phyloP scores from a whole-genome alignment of 2,113 vertebrate genomes.

The Turnix velox region DNA sequence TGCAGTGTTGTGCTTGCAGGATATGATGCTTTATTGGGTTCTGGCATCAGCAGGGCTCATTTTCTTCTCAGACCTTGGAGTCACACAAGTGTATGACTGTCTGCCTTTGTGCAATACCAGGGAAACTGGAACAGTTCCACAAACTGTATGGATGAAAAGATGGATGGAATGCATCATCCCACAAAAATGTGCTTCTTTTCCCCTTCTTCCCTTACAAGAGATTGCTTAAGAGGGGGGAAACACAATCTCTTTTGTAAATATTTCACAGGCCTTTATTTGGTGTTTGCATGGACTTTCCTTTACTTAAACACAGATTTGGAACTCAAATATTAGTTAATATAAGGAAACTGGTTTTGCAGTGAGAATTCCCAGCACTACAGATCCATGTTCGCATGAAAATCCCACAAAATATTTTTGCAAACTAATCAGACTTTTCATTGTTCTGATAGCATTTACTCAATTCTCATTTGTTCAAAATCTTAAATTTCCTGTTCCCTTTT shows the following conservation, averaged over 20 bases:
- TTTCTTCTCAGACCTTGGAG: conserved; percentile 37
- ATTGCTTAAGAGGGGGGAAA: background rate
- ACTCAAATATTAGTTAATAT: conserved; percentile 5
- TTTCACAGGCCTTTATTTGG: background rate
- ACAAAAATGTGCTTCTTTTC: conserved; percentile 30
- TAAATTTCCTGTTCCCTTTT: background rate
- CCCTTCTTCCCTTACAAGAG: background rate
- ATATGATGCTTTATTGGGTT: conserved; percentile 40
- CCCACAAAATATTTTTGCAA: background rate
- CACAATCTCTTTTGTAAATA: conserved; percentile 5
- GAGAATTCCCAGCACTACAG: background rate
- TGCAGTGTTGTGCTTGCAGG: conserved; percentile 29
- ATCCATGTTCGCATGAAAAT: background rate
- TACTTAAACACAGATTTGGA: background rate
- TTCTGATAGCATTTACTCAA: background rate
- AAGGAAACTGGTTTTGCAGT: background rate
- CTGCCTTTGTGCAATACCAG: conserved; percentile 37
- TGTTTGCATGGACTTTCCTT: background rate
- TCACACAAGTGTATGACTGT: conserved; percentile 53
- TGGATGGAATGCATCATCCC: conserved; percentile 31
- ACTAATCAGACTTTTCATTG: background rate
- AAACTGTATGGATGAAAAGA: conserved; percentile 51
- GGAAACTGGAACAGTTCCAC: conserved; percentile 56
- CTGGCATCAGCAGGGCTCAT: conserved; percentile 42
- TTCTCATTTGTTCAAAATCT: background rate